phyloP scores from a whole-genome alignment of 2,113 vertebrate genomes.

The Lipophrys pholis region DNA sequence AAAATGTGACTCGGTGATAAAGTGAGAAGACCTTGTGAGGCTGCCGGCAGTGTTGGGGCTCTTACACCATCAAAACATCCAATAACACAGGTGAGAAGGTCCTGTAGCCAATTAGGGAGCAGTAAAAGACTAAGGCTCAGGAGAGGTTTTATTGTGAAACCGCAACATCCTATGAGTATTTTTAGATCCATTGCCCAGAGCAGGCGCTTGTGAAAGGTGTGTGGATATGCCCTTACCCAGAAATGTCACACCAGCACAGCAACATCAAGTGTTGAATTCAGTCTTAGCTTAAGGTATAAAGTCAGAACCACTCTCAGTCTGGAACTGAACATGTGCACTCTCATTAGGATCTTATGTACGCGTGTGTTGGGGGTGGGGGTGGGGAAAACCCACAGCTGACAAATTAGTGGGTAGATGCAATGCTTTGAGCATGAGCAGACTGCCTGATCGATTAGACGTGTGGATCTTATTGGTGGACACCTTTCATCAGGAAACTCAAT shows the following conservation, averaged over 20 bases:
- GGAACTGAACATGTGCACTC: conserved; percentile 54
- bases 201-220: conserved; percentile 64
- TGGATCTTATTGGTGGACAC: conserved; percentile 59
- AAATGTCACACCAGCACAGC: conserved; percentile 70
- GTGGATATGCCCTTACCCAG: conserved; percentile 66
- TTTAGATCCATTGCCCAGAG: conserved; percentile 66
- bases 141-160: conserved; percentile 67
- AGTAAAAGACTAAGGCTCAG: conserved; percentile 55
- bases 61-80: conserved; percentile 66
- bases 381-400: conserved; percentile 42
- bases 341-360: conserved; percentile 64
- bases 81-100: conserved; percentile 73
- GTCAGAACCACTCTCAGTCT: conserved; percentile 63
- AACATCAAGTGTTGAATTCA: conserved; percentile 65
- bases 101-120: conserved; percentile 72
- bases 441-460: conserved; percentile 59
- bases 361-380: neutral
- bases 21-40: conserved; percentile 13
- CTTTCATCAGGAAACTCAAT: conserved; percentile 66
- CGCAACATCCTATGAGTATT: conserved; percentile 67
- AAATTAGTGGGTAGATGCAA: conserved; percentile 64
- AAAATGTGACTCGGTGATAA: conserved; percentile 31
- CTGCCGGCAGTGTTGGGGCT: conserved; percentile 51
- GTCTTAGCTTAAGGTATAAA: conserved; percentile 65
- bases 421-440: conserved; percentile 46